Base-by-base conservation (phyloP, 2,888 invertebrate genomes). In the Acrobasis consociella region DNA sequence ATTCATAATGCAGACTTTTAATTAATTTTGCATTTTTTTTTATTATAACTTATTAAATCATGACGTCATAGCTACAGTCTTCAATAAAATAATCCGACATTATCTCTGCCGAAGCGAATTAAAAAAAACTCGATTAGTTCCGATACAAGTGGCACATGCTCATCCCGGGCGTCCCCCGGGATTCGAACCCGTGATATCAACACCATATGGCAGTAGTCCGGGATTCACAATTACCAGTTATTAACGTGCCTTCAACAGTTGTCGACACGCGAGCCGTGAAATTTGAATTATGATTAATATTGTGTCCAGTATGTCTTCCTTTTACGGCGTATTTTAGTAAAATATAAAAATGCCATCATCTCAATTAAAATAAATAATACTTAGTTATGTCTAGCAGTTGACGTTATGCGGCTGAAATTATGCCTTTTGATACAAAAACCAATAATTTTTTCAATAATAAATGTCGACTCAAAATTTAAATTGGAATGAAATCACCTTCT, bases 131-230 rank as follows among this genome's bases (percentile, higher is more conserved):
- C 84, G 86, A 90, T 91, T 91, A 87, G 90, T 90, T 88, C 84
- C 87, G 82, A 73, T 74, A 84, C 87, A 86, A 88, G 87, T 83
- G 80, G 75, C 89, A 87, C 85, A 86, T 86, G 86, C 72, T 73
- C 75, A 71, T 79, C 80, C 69, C 68, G 42, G 56, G 65, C 68
- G 66, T 72, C 73, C 76, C 63, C 62, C 72, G 76, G 73, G 68
- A 69, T 64, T 65, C 69, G 66, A 67, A 76, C 70, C 74, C 70
- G 66, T 68, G 63, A 70, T 76, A 81, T 81, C 80, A 75, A 81
- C 84, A 85, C 90, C 91, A 91, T 91, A 91, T 91, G 91, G 89
- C 83, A 73, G 68, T 73, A 69, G 74, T 77, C 77, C 76, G 81
- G 82, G 85, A 82, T 77, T 80, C 76, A 77, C 86, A 85, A 86